phyloP scores from a whole-genome alignment of 2,888 invertebrate species.

The Torymus auratus region DNA sequence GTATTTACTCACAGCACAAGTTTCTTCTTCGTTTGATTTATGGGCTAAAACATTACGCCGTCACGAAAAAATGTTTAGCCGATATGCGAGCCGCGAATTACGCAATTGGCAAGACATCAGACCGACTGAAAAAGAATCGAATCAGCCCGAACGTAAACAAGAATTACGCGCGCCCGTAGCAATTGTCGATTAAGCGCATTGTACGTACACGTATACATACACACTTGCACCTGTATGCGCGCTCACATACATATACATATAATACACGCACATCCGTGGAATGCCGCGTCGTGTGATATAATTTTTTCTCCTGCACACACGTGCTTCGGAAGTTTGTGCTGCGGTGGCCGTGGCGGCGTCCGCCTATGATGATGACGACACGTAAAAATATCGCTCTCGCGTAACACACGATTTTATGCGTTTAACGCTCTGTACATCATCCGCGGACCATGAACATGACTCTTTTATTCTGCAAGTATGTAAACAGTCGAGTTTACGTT shows the following conservation, averaged over 20 bases:
- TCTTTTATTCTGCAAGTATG: slow-evolving; percentile 2
- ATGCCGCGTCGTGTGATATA: slow-evolving; percentile 23
- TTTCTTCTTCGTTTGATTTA: background rate
- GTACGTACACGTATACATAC: background rate
- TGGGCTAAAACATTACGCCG: background rate
- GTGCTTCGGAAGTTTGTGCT: slow-evolving; percentile 27
- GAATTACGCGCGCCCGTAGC: slow-evolving; percentile 33
- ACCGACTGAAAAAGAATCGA: slow-evolving; percentile 14
- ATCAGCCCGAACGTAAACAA: slow-evolving; percentile 40
- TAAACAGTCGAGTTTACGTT: slow-evolving; percentile 18
- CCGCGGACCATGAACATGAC: background rate
- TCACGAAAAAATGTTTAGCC: slow-evolving; percentile 12
- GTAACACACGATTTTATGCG: slow-evolving; percentile 19
- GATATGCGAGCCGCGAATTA: slow-evolving; percentile 11
- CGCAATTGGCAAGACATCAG: slow-evolving; percentile 23
- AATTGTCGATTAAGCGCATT: slow-evolving; percentile 39
- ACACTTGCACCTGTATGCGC: no score
- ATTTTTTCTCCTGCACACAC: slow-evolving; percentile 23
- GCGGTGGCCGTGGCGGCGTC: slow-evolving; percentile 6
- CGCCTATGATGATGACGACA: slow-evolving; percentile 31
- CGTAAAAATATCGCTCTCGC: slow-evolving; percentile 28
- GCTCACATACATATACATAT: no score
- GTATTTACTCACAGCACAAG: no score
- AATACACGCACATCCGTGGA: no score
- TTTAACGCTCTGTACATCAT: slow-evolving; percentile 20